A percentile compares a stretch with the other conserved stretches of the same genome.
Evolutionary conservation across 2,888 invertebrate genomes (phyloP).

Genomic region (Aphrophora alni): DNA sequence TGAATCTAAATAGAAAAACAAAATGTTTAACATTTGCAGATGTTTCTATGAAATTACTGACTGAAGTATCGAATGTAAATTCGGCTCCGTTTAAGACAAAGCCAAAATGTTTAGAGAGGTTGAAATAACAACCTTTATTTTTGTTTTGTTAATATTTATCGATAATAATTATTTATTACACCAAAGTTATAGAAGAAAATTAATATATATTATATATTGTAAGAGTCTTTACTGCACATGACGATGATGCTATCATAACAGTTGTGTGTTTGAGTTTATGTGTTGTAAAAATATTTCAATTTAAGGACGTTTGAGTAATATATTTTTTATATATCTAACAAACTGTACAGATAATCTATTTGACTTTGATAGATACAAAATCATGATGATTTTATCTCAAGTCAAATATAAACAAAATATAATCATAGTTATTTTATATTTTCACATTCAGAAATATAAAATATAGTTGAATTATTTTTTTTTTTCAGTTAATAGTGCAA

Average conservation of each 20-base stretch:
- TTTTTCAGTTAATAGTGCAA: not conserved
- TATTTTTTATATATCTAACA: not conserved
- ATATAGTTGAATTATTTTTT: not conserved
- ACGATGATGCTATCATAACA: not conserved
- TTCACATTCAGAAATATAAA: not conserved
- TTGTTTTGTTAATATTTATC: not conserved
- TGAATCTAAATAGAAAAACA: not conserved
- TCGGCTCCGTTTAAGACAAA: not conserved
- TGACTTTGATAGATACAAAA: not conserved
- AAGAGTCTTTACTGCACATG: not conserved
- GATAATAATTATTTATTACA: not conserved
- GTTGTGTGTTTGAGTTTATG: not conserved
- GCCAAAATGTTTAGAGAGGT: not conserved
- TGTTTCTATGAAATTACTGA: not conserved
- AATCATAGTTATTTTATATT: not conserved
- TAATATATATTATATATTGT: not conserved
- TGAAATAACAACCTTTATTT: not conserved
- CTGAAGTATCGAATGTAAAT: not conserved
- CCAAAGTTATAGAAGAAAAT: slow-evolving; percentile 9
- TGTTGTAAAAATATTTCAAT: not conserved
- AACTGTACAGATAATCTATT: not conserved
- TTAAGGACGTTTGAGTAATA: not conserved
- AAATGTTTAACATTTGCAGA: not conserved
- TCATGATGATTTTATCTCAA: not conserved
- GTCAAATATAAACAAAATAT: not conserved